Base-by-base conservation (phyloP, 2,113 vertebrate genomes). In the Phasianus colchicus region DNA sequence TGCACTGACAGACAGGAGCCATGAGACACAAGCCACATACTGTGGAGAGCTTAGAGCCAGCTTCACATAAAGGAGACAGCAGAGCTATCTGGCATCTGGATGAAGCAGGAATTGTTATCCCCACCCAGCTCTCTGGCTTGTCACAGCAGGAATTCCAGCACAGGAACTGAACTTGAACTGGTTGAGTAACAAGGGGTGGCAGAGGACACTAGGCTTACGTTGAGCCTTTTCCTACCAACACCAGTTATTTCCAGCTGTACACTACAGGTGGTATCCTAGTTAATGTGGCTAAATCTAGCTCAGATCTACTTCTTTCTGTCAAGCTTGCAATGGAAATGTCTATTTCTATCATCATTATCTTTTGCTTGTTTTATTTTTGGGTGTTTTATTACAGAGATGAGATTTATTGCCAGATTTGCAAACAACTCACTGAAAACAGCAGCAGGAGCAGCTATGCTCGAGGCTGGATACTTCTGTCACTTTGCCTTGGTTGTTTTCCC, bases 321-420 rank as follows among this genome's bases (percentile, higher is more conserved):
- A 76, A 48, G 45, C 45, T 38, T 66, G 21, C 67, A 52, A 80
- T 29, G 2, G 1, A 88, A 94, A 63, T 0, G 0, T 58, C 71
- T 72, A 64, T 83, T 43, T 63, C 71, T 72, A 40, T 83, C 40
- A 66, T 86, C 45, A 40, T 48, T 30, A 22, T n/a, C 60, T 83
- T 14, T 71, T 90, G 60, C 17, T 67, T 57, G n/a, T n/a, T n/a
- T n/a, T n/a, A n/a, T n/a, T n/a, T n/a, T n/a, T n/a, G n/a, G n/a
- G n/a, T 94, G 58, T 96, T 91, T 93, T n/a, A 7, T 92, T 97
- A 69, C 96, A 99, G 99, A 93, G 99, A 99, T 89, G 99, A 99
- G 96, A 99, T 99, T 93, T 99, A 99, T 93, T 99, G 99, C 97
- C 99, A 99, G 98, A 99, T 99, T 97, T 99, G 99, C 96, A 99